phyloP scores from a whole-genome alignment of 2,888 invertebrate genomes.

The Timema cristinae region DNA sequence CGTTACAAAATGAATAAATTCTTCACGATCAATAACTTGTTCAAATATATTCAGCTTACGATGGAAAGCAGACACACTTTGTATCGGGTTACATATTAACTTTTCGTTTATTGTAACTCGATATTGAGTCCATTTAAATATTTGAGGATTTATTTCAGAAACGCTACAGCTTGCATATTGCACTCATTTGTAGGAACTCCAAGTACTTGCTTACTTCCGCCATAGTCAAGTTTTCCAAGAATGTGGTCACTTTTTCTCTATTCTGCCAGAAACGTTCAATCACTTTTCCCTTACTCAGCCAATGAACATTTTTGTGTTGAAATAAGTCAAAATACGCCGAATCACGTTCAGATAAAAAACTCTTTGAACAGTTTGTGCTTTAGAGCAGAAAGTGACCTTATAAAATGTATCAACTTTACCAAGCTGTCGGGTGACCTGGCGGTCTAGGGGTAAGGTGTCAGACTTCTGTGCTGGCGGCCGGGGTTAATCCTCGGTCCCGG shows the following conservation, averaged over 20 bases:
- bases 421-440: too few species aligned
- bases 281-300: slow-evolving; percentile 33
- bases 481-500: too few species aligned
- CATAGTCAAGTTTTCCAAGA: not conserved
- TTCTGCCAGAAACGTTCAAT: slow-evolving; percentile 15
- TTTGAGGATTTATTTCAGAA: slow-evolving; percentile 6
- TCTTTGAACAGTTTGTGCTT: slow-evolving; percentile 31
- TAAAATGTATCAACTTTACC: slow-evolving; percentile 16
- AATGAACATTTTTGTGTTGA: slow-evolving; percentile 36
- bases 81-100: slow-evolving; percentile 34
- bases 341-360: slow-evolving; percentile 29
- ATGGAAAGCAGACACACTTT: slow-evolving; percentile 34
- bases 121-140: slow-evolving; percentile 14
- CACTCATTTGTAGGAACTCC: not conserved
- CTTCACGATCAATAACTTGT: slow-evolving; percentile 13
- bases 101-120: slow-evolving; percentile 32
- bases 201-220: not conserved
- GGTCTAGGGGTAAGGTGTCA: too few species aligned
- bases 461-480: too few species aligned
- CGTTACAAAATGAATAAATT: slow-evolving; percentile 33
- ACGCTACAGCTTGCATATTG: not conserved
- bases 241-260: slow-evolving; percentile 16
- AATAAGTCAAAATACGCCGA: slow-evolving; percentile 37
- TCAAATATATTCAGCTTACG: slow-evolving; percentile 32
- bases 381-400: slow-evolving; percentile 29